Conservation (phyloP, 2,888 invertebrate species). For the Ditylenchus weischeri region DNA sequence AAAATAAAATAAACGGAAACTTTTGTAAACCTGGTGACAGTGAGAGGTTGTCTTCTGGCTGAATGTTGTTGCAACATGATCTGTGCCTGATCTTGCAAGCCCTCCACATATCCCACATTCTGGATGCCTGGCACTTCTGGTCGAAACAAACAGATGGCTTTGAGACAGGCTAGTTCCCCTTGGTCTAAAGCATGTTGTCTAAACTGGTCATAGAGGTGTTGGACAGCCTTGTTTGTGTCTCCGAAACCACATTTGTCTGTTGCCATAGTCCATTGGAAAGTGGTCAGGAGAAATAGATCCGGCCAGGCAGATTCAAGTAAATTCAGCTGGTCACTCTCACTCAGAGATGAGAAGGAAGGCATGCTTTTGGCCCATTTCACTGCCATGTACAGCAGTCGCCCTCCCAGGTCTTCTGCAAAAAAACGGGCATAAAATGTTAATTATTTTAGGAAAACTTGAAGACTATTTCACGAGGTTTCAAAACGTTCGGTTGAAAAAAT, state of each 20-base stretch:
- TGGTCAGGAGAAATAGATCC: conserved; percentile 40
- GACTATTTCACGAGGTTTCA: too few species aligned
- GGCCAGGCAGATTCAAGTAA: conserved; percentile 25
- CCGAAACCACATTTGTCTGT: not conserved
- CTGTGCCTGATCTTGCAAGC: conserved; percentile 95
- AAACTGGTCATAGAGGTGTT: conserved; percentile 58
- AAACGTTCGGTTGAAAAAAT: too few species aligned
- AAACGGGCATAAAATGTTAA: too few species aligned
- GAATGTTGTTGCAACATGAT: conserved; percentile 93
- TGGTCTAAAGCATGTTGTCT: conserved; percentile 75
- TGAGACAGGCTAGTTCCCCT: conserved; percentile 95
- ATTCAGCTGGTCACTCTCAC: conserved; percentile 87
- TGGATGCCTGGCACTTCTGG: conserved; percentile 90
- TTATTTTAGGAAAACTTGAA: too few species aligned
- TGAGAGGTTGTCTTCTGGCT: conserved; percentile 62
- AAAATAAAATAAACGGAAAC: not conserved
- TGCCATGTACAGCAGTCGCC: conserved; percentile 37
- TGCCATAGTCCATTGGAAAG: conserved; percentile 37
- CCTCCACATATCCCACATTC: conserved; percentile 90
- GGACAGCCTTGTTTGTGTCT: conserved; percentile 10
- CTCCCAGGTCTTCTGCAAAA: conserved; percentile 21
- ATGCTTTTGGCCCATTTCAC: conserved; percentile 55
- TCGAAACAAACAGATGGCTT: conserved; percentile 91
- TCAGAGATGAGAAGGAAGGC: conserved; percentile 90
- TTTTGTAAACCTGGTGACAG: conserved; percentile 21